Base-by-base conservation (phyloP, 2,888 invertebrate species). In the Automeris io region DNA sequence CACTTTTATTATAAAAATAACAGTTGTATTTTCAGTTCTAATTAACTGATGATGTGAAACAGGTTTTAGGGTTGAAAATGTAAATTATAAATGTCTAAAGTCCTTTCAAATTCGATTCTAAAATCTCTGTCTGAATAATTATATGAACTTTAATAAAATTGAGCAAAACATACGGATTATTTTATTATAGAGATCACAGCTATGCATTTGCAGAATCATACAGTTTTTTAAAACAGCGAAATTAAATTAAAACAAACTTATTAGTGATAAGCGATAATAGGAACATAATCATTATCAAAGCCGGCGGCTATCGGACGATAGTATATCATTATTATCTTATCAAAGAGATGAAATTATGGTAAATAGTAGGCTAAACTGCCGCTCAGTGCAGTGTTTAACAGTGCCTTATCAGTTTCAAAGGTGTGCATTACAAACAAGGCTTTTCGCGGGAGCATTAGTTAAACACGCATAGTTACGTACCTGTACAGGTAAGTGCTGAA, bases 341-440 rank as follows among this genome's bases (percentile, higher is more conserved):
- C 73, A 37, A 13, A 12, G 35, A 66, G 65, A 71, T 75, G 69
- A 68, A 70, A 71, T 70, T 71, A 74, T 69, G 68, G 75, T 74
- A 73, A 77, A 73, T 72, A 69, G 52, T 61, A 51, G 44, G 43
- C 37, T 37, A 50, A 41, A 41, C 38, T 40, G 41, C 42, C 44
- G 45, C 46, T 49, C 53, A 53, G 42, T 74, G 71, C 75, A 76
- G 69, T 75, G 51, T 51, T 49, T 48, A 54, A 45, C 46, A 50
- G 45, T 48, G 57, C 53, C 57, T 69, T 69, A 70, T 70, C 63
- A 48, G 45, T 45, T 50, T 57, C 59, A 62, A 60, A 62, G 26
- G 39, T 29, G 57, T 62, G 54, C 54, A 53, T 46, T 58, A 54
- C 47, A 62, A 70, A 64, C 61, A 65, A 47, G 24, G 41, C 63